Evolutionary conservation across 1,140 invertebrate species (phyloP).

Genomic region (Drosophila malerkotliana): DNA sequence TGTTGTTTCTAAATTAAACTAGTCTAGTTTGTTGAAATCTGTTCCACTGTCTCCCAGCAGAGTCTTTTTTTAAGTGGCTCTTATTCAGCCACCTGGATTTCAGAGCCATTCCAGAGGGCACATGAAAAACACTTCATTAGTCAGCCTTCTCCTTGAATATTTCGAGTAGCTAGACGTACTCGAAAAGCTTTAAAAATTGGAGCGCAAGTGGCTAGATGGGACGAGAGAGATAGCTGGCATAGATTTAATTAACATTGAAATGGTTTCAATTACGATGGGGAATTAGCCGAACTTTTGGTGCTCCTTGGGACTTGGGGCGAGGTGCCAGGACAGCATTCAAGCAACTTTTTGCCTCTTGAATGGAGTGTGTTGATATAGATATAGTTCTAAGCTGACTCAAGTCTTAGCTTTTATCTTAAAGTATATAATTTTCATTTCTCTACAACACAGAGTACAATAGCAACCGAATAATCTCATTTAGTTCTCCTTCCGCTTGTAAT

Average conservation of each 20-base stretch:
- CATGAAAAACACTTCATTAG: conserved; percentile 46
- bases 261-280: conserved; percentile 50
- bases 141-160: conserved; percentile 25
- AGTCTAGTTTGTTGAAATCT: no score
- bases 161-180: conserved; percentile 9
- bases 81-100: conserved; percentile 11
- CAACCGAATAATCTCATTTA: background rate
- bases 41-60: no score
- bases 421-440: background rate
- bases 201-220: background rate
- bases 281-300: conserved; percentile 41
- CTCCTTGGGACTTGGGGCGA: conserved; percentile 12
- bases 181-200: conserved; percentile 32
- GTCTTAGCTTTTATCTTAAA: no score
- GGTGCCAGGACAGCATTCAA: conserved; percentile 30
- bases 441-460: background rate
- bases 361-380: conserved; percentile 4
- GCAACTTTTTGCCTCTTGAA: conserved; percentile 26
- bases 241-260: conserved; percentile 66
- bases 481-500: conserved; percentile 32
- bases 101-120: conserved; percentile 6
- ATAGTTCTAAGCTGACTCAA: no score
- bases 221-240: conserved; percentile 10
- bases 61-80: background rate
- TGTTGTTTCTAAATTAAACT: background rate